Conservation (phyloP, 2,113 vertebrate species). For the Steatornis caripensis region DNA sequence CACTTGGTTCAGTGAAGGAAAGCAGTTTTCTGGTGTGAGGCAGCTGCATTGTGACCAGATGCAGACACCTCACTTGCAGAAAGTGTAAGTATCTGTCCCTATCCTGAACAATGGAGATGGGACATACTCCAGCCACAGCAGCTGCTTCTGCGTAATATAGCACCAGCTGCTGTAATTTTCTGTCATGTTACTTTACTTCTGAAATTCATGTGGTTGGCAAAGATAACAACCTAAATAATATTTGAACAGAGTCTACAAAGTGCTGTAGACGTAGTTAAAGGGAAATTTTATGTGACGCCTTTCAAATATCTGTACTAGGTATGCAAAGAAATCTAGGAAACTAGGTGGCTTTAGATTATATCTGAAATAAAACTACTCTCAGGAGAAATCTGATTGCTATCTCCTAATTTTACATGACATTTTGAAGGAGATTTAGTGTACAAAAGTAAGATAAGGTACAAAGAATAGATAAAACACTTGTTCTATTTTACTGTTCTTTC, state of each 20-base stretch:
- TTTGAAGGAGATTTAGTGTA: background rate
- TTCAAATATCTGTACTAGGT: background rate
- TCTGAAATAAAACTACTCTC: background rate
- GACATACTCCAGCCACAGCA: background rate
- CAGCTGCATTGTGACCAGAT: background rate
- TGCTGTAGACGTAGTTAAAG: background rate
- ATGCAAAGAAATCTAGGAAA: background rate
- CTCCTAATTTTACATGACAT: background rate
- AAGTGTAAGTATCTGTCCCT: background rate
- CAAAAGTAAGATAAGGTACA: background rate
- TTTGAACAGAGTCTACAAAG: background rate
- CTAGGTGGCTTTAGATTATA: background rate
- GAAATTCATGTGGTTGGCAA: background rate
- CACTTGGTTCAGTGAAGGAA: background rate
- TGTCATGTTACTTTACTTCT: background rate
- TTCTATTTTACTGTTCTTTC: background rate
- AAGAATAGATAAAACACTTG: background rate
- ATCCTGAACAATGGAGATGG: background rate
- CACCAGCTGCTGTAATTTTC: background rate
- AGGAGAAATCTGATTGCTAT: background rate
- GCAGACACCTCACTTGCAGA: rapidly evolving
- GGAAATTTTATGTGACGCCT: background rate
- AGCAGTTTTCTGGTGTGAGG: background rate
- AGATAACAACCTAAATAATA: background rate
- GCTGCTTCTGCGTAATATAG: background rate